Conservation (phyloP, 2,888 invertebrate genomes). For the Stenoptilia bipunctidactyla region DNA sequence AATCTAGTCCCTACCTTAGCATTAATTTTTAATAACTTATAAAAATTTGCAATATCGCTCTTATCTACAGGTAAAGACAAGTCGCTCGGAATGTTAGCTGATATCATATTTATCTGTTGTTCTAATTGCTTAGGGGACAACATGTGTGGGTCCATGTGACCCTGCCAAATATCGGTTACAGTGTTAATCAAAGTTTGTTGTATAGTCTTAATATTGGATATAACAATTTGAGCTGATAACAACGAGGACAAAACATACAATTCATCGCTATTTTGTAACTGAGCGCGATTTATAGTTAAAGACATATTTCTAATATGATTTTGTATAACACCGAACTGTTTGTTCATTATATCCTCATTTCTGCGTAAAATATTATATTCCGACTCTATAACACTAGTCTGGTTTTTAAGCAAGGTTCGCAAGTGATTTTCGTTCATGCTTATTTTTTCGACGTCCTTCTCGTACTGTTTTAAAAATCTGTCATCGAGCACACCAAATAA, state of each 20-base stretch:
- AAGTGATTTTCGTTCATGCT: conserved; percentile 1
- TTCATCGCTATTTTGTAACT: background rate
- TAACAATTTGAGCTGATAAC: conserved; percentile 1
- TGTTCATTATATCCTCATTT: conserved; percentile 1
- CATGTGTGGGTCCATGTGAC: conserved; percentile 3
- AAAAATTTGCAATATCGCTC: conserved; percentile 5
- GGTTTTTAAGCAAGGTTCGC: background rate
- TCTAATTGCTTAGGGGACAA: conserved; percentile 5
- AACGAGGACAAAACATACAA: conserved; percentile 4
- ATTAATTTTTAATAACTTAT: conserved; percentile 5
- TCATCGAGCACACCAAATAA: conserved; percentile 6
- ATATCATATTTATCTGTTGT: conserved; percentile 3
- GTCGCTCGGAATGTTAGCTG: conserved; percentile 3
- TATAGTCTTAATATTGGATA: conserved; percentile 3
- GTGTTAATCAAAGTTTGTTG: conserved; percentile 6
- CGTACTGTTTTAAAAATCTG: conserved; percentile 3
- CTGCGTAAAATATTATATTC: conserved; percentile 1
- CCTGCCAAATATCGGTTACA: conserved; percentile 3
- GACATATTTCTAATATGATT: background rate
- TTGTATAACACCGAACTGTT: conserved; percentile 1
- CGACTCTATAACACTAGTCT: conserved; percentile 2
- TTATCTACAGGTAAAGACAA: conserved; percentile 4
- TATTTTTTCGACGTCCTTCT: background rate
- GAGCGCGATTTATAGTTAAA: background rate
- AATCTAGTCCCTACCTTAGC: conserved; percentile 3